Evolutionary conservation across 2,888 invertebrate genomes (phyloP).

Genomic region (Phaedon cochleariae): DNA sequence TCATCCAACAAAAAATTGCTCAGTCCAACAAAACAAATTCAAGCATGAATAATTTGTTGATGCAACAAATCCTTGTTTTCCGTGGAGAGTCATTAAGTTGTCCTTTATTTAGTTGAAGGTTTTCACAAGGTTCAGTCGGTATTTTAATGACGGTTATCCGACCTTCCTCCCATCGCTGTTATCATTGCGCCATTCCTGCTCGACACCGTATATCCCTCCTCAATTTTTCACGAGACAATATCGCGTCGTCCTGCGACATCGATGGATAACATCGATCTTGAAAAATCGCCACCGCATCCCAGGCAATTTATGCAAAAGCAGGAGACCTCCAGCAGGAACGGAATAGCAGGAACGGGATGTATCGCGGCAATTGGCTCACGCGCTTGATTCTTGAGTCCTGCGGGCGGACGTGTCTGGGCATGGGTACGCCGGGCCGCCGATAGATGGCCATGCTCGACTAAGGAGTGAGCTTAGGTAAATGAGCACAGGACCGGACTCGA

Average conservation of each 20-base stretch:
- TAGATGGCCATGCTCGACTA: constrained; percentile 54
- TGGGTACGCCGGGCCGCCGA: constrained; percentile 45
- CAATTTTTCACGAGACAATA: not conserved
- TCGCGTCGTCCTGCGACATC: not conserved
- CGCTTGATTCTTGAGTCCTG: constrained; percentile 39
- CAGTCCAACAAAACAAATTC: no score
- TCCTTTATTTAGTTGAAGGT: no score
- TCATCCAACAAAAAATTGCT: no score
- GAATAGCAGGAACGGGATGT: constrained; percentile 25
- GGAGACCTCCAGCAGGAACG: constrained; percentile 12
- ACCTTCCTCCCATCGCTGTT: no score
- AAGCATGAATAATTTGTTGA: no score
- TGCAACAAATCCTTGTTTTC: no score
- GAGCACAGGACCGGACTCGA: constrained; percentile 33
- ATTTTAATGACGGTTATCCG: no score
- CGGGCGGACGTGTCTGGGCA: constrained; percentile 41
- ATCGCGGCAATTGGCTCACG: constrained; percentile 44
- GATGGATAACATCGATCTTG: constrained; percentile 13
- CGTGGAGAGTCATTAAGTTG: no score
- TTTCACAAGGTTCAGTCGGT: no score
- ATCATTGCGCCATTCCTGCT: no score
- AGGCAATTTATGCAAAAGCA: constrained; percentile 38
- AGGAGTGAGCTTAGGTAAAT: constrained; percentile 58
- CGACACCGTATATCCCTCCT: not conserved
- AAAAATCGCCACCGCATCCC: constrained; percentile 25